Evolutionary conservation across 2,888 invertebrate species (phyloP).

Genomic region (Caradrina kadenii): DNA sequence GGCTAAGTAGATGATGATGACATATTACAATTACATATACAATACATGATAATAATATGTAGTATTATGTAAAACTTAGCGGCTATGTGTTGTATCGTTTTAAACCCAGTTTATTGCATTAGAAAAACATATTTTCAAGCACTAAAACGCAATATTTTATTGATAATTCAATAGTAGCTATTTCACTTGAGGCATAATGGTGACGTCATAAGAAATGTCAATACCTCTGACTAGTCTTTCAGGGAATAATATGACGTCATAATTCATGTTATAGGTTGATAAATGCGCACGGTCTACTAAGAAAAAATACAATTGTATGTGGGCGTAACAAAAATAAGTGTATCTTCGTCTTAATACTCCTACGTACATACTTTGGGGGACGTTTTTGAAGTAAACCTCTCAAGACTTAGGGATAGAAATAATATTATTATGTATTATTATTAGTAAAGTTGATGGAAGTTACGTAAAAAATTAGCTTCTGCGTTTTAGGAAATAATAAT

Average conservation of each 20-base stretch:
- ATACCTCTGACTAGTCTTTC: slow-evolving; percentile 17
- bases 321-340: slow-evolving; percentile 31
- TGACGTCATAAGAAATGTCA: slow-evolving; percentile 37
- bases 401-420: slow-evolving; percentile 19
- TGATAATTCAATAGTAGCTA: slow-evolving; percentile 2
- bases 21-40: too few relatives aligned
- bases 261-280: slow-evolving; percentile 19
- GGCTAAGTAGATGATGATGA: too few relatives aligned
- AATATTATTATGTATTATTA: slow-evolving; percentile 29
- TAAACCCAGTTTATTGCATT: too few relatives aligned
- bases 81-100: too few relatives aligned
- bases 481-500: not conserved
- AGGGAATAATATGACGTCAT: slow-evolving; percentile 37
- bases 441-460: slow-evolving; percentile 2
- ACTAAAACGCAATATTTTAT: slow-evolving; percentile 1
- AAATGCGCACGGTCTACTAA: slow-evolving; percentile 15
- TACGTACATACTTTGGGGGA: slow-evolving; percentile 2
- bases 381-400: slow-evolving; percentile 37
- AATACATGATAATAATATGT: too few relatives aligned
- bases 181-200: slow-evolving; percentile 14
- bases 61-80: too few relatives aligned
- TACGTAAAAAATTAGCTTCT: slow-evolving; percentile 10
- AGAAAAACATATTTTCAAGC: not conserved
- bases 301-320: slow-evolving; percentile 14
- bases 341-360: slow-evolving; percentile 8